Conservation (phyloP, 2,888 invertebrate genomes). For the Atethmia centrago region DNA sequence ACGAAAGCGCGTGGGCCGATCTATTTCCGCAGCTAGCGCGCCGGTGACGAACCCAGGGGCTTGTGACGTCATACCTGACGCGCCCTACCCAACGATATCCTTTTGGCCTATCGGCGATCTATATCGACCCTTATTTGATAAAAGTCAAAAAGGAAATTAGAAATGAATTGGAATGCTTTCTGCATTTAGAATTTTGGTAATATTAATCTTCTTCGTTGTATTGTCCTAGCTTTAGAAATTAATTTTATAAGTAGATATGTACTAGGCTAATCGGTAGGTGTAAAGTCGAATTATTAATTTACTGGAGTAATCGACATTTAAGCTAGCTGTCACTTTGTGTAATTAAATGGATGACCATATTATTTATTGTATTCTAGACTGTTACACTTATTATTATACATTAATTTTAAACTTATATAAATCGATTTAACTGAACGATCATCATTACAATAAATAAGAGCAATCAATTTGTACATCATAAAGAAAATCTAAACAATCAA, state of each 20-base stretch:
- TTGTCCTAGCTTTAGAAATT: not conserved
- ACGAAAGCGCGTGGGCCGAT: constrained; percentile 76
- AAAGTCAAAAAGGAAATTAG: constrained; percentile 1
- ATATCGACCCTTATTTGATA: constrained; percentile 43
- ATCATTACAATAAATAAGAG: no score
- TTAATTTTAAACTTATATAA: no score
- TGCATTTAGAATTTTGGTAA: not conserved
- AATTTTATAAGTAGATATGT: not conserved
- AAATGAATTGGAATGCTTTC: not conserved
- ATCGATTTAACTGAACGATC: no score
- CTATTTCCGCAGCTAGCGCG: constrained; percentile 74
- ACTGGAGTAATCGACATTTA: no score
- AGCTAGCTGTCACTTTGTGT: no score
- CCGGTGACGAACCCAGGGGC: constrained; percentile 61
- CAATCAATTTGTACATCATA: constrained; percentile 26
- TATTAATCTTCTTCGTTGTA: not conserved
- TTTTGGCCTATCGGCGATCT: constrained; percentile 57
- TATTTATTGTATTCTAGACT: no score
- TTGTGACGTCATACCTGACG: constrained; percentile 63
- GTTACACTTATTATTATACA: no score
- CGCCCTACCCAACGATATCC: constrained; percentile 53
- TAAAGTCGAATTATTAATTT: no score
- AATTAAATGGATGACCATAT: no score
- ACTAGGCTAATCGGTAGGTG: not conserved
- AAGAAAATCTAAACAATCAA: constrained; percentile 28